Evolutionary conservation across 2,797 vertebrate genomes (phyloP), one percentile per base, ranked within the genome.

Genomic region (Coregonus suidteri): DNA sequence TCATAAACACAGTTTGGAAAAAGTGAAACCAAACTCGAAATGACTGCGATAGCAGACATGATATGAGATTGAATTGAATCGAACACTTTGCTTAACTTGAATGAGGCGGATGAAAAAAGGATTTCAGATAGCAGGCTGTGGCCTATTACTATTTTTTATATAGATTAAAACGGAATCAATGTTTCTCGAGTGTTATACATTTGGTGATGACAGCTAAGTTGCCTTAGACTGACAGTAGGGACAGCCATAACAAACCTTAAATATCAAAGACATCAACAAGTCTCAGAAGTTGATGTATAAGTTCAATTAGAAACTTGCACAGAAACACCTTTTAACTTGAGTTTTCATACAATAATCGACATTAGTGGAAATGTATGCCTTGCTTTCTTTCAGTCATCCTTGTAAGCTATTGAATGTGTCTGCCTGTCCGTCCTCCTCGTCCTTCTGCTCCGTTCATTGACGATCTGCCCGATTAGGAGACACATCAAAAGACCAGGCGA

Each of bases 401-500:
- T 67, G 72, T 62, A 41, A 74, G 18, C 68, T 52, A 53, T 59
- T 65, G 14, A 68, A 37, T 52, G 67, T 78, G 52, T 73, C 76
- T 86, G 83, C 73, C 76, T 81, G 87, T 84, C 78, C 81, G 77
- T 81, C 92, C 91, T 91, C 93, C 79, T 11, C 41, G 7, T 81
- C 73, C 82, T 65, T 34, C 59, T 62, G 53, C 71, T 69, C 34
- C 56, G 62, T 54, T 70, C 71, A 62, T 77, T 79, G 80, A 75
- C 78, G 73, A 76, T 77, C 92, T 92, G 92, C 92, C 94, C 92
- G 93, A 92, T 92, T 86, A 83, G 80, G 9, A 89, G 80, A 82
- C 87, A 69, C 86, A 82, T 84, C 85, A 91, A 88, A 89, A 87
- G 90, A 91, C 84, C 92, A 92, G 93, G 89, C 90, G 88, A 92